phyloP scores from a whole-genome alignment of 1,140 invertebrate species.

The Drosophila sproati region DNA sequence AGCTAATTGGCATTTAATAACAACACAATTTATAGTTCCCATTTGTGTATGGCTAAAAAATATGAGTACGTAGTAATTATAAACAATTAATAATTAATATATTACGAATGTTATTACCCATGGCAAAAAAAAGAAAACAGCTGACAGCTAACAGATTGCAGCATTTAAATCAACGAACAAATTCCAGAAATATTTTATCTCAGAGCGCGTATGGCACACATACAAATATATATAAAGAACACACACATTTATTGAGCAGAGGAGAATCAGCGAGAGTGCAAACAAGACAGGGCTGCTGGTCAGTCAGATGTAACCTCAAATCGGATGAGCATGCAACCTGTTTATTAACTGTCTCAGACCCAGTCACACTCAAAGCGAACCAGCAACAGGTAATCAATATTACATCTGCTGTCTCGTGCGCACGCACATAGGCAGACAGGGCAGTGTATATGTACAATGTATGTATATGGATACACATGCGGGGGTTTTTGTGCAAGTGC shows the following conservation, averaged over 20 bases:
- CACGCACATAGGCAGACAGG: conserved; percentile 22
- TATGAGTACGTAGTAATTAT: background rate
- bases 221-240: conserved; percentile 6
- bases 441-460: background rate
- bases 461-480: background rate
- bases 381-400: conserved; percentile 76
- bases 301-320: conserved; percentile 36
- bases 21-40: background rate
- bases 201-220: conserved; percentile 26
- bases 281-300: conserved; percentile 25
- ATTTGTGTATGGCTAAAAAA: background rate
- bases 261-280: background rate
- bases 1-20: background rate
- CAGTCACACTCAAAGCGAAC: background rate
- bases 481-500: background rate
- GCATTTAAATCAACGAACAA: conserved; percentile 1
- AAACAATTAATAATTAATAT: background rate
- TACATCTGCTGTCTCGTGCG: conserved; percentile 53
- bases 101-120: too few species aligned
- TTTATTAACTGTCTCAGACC: conserved; percentile 21
- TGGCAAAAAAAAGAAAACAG: conserved; percentile 22
- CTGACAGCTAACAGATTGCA: conserved; percentile 11
- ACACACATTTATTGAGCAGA: background rate
- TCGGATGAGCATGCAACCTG: conserved; percentile 43
- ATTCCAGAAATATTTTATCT: background rate